Conservation (phyloP, 1,140 invertebrate species). For the Nasonia vitripennis region DNA sequence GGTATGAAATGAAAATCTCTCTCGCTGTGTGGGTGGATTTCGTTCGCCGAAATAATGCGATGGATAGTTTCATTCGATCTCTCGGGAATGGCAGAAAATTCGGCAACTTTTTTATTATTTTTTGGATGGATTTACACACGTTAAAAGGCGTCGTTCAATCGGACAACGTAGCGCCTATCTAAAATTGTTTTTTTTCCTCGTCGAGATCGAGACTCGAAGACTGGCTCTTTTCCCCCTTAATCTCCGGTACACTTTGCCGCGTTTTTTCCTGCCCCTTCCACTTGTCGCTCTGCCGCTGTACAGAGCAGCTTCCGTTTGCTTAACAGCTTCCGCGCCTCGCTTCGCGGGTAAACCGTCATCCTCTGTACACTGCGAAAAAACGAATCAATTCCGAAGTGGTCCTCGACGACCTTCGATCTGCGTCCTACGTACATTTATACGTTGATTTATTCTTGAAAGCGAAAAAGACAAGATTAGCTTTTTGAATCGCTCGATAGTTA, state of each 20-base stretch:
- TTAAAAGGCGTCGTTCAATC: too few species aligned
- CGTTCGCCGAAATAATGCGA: not conserved
- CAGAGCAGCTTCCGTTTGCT: constrained; percentile 1
- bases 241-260: not conserved
- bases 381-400: constrained; percentile 21
- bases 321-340: not conserved
- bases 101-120: not conserved
- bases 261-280: not conserved
- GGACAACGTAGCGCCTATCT: too few species aligned
- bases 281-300: too few species aligned
- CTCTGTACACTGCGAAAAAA: not conserved
- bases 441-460: not conserved
- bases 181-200: not conserved
- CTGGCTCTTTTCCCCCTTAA: not conserved
- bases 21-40: not conserved
- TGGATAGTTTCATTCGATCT: not conserved
- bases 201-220: not conserved
- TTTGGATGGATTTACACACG: too few species aligned
- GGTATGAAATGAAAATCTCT: not conserved
- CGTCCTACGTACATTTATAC: not conserved
- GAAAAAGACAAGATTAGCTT: not conserved
- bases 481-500: too few species aligned
- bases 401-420: not conserved
- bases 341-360: not conserved
- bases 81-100: not conserved